Percentiles rank a stretch among this genome's conserved stretches.
These are phyloP conservation scores for Ferrisia virgata DNA, from an alignment of 2,888 invertebrate species.

Conservation along the genomic window DNA sequence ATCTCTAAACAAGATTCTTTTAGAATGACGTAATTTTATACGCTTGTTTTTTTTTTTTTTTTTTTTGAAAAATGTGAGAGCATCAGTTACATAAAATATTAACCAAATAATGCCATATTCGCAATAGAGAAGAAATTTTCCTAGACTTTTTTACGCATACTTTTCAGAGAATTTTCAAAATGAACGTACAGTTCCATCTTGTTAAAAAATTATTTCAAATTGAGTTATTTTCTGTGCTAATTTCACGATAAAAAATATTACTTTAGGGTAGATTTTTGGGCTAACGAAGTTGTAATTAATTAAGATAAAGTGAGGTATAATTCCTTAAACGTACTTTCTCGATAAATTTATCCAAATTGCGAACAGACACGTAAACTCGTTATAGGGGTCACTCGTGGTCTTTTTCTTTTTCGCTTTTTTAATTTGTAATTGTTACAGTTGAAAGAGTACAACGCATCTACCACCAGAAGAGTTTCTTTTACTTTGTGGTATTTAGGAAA, in stretches of 20 bases:
- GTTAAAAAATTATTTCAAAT: conserved; percentile 18
- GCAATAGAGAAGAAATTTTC: not conserved
- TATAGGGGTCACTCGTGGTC: not conserved
- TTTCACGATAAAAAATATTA: conserved; percentile 3
- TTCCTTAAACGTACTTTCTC: conserved; percentile 21
- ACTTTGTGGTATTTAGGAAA: not conserved
- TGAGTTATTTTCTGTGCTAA: conserved; percentile 10
- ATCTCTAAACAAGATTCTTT: not conserved
- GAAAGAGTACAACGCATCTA: not conserved
- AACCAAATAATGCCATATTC: not conserved
- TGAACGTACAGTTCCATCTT: conserved; percentile 2
- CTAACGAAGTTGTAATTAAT: conserved; percentile 12
- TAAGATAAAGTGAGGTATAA: conserved; percentile 12
- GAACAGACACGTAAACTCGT: conserved; percentile 12
- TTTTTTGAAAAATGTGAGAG: not conserved
- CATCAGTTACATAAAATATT: not conserved
- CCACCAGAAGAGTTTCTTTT: not conserved
- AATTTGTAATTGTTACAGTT: not conserved
- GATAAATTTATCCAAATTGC: conserved; percentile 1
- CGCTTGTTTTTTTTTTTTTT: too few relatives aligned
- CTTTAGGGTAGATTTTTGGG: conserved; percentile 3
- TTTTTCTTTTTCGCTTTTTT: not conserved
- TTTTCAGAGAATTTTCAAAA: not conserved
- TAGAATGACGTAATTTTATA: not conserved
- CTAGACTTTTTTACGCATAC: not conserved